phyloP scores from a whole-genome alignment of 2,113 vertebrate genomes.

The Prietella phreatophila region DNA sequence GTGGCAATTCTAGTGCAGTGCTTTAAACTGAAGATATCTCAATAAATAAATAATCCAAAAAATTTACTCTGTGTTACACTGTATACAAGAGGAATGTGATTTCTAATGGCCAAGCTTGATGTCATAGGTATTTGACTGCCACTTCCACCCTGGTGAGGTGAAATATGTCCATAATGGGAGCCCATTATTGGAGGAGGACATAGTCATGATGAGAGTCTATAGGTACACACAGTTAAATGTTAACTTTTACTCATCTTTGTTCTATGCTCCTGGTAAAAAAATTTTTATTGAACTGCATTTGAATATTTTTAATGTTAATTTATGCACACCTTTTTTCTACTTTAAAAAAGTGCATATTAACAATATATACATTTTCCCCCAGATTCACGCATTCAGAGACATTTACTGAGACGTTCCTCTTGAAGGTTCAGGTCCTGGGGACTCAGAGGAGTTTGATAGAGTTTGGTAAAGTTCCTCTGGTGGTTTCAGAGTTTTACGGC shows the following conservation, averaged over 20 bases:
- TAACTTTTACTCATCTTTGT: neutral
- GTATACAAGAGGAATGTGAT: neutral
- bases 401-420: slow-evolving; percentile 64
- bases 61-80: neutral
- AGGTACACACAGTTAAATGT: slow-evolving; percentile 54
- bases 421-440: slow-evolving; percentile 65
- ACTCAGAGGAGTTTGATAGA: slow-evolving; percentile 54
- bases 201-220: slow-evolving; percentile 67
- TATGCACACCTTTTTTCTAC: neutral
- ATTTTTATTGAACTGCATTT: neutral
- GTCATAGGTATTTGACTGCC: slow-evolving; percentile 72
- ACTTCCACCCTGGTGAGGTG: slow-evolving; percentile 68
- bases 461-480: slow-evolving; percentile 64
- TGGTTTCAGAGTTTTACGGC: slow-evolving; percentile 71
- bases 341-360: neutral
- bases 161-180: slow-evolving; percentile 67
- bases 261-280: neutral
- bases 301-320: neutral
- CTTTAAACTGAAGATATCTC: neutral
- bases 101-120: neutral
- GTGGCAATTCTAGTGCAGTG: neutral
- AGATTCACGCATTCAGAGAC: slow-evolving; percentile 77
- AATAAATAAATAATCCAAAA: neutral
- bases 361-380: slow-evolving; percentile 26
- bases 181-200: slow-evolving; percentile 69